phyloP scores from a whole-genome alignment of 2,888 invertebrate genomes.

The Euspilapteryx auroguttella region DNA sequence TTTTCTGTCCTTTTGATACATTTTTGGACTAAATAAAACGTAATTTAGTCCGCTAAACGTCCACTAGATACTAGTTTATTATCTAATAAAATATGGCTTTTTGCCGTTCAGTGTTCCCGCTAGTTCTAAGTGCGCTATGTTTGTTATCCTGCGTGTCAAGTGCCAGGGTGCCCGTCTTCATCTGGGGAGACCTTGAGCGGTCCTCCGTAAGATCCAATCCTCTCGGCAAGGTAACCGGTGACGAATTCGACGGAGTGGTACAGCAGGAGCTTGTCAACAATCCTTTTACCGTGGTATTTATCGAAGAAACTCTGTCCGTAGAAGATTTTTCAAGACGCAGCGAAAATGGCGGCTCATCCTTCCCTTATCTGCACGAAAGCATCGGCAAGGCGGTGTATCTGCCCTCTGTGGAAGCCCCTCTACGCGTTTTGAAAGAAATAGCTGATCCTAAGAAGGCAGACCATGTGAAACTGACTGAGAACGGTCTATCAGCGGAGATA shows the following conservation, averaged over 20 bases:
- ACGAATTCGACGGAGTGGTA: slow-evolving; percentile 32
- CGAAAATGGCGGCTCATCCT: slow-evolving; percentile 28
- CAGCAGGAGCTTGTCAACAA: slow-evolving; percentile 27
- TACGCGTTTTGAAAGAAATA: slow-evolving; percentile 53
- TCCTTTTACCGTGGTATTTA: slow-evolving; percentile 48
- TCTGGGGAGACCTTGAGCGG: slow-evolving; percentile 54
- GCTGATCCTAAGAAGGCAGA: slow-evolving; percentile 32
- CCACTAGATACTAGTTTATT: slow-evolving; percentile 26
- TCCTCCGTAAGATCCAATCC: slow-evolving; percentile 23
- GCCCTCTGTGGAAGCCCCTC: slow-evolving; percentile 64
- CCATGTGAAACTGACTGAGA: slow-evolving; percentile 31
- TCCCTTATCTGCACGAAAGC: slow-evolving; percentile 32
- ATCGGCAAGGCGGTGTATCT: slow-evolving; percentile 49
- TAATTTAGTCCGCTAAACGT: slow-evolving; percentile 31
- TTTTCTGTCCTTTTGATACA: slow-evolving; percentile 33
- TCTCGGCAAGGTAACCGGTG: slow-evolving; percentile 19
- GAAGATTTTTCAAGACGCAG: slow-evolving; percentile 61
- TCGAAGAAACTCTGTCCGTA: slow-evolving; percentile 55
- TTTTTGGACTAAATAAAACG: slow-evolving; percentile 27
- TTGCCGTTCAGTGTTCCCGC: slow-evolving; percentile 41
- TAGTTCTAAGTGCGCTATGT: slow-evolving; percentile 36
- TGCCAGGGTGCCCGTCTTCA: slow-evolving; percentile 57
- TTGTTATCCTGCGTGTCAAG: slow-evolving; percentile 16
- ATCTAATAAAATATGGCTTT: slow-evolving; percentile 33
- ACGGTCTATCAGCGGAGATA: slow-evolving; percentile 28